phyloP scores from a whole-genome alignment of 92 coral and sea anemone species.

The Bergia sp. region DNA sequence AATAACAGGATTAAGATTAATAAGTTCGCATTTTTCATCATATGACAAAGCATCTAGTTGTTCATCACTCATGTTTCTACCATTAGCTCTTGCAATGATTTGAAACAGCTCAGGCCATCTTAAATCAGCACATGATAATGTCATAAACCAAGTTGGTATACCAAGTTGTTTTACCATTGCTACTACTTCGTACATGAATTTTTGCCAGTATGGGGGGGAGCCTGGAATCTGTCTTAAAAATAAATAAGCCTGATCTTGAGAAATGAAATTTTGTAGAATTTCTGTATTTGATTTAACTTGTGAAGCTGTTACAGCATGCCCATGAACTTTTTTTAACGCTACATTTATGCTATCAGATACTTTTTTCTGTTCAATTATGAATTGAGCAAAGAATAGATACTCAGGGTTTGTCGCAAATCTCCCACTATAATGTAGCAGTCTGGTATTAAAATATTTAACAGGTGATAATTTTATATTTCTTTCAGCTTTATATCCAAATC shows the following conservation, averaged over 20 bases:
- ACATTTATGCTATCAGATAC: constrained; percentile 54
- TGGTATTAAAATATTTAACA: constrained; percentile 55
- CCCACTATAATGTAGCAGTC: constrained; percentile 55
- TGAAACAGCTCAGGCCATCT: constrained; percentile 1
- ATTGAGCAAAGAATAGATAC: constrained; percentile 66
- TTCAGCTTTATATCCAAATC: constrained; percentile 61
- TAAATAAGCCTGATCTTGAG: constrained; percentile 52
- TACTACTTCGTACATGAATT: neutral
- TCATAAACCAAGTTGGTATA: constrained; percentile 27
- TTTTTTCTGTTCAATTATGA: constrained; percentile 60
- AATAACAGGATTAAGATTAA: constrained; percentile 52
- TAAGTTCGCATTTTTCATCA: constrained; percentile 32
- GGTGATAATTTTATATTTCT: constrained; percentile 48
- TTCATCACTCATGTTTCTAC: constrained; percentile 37
- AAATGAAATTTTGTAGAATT: constrained; percentile 43
- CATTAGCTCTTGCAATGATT: constrained; percentile 19
- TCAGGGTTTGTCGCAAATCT: constrained; percentile 66
- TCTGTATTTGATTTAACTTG: constrained; percentile 56
- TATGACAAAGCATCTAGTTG: constrained; percentile 49
- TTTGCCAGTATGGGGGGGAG: constrained; percentile 45
- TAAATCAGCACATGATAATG: constrained; percentile 48
- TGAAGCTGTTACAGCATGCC: constrained; percentile 60
- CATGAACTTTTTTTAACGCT: constrained; percentile 59
- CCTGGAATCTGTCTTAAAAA: no score
- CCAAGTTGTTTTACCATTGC: constrained; percentile 51